These are phyloP conservation scores for Anas georgica DNA, from an alignment of 2,797 vertebrate genomes.

Conservation along the genomic window DNA sequence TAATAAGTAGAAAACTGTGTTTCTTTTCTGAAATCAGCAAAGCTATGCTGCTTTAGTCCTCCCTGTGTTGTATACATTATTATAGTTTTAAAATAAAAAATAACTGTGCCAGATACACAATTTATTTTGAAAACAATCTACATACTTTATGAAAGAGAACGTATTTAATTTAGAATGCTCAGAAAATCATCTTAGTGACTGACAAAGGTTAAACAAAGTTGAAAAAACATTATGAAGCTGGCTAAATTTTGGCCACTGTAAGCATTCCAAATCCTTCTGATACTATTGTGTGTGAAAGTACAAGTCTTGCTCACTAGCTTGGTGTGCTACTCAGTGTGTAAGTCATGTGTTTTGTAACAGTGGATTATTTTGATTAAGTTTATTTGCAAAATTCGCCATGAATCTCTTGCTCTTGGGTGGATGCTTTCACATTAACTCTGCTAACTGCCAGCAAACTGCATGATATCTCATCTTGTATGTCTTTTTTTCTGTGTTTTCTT, in stretches of 20 bases:
- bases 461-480: conserved; percentile 83
- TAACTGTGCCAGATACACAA: background rate
- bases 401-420: conserved; percentile 72
- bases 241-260: background rate
- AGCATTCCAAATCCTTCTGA: background rate
- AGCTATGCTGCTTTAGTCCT: background rate
- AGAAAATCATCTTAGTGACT: background rate
- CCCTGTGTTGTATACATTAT: background rate
- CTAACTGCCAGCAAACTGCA: conserved; percentile 81
- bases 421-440: conserved; percentile 80
- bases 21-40: background rate
- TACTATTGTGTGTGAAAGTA: conserved; percentile 79
- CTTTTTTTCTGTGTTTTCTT: conserved; percentile 83
- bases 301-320: conserved; percentile 71
- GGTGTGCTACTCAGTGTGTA: conserved; percentile 70
- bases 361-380: conserved; percentile 68
- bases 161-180: background rate
- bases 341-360: conserved; percentile 59
- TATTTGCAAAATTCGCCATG: conserved; percentile 74
- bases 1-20: background rate
- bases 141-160: background rate
- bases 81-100: background rate
- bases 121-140: background rate
- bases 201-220: background rate
- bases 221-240: background rate